phyloP scores from a whole-genome alignment of 1,140 invertebrate genomes.

The Chironomus tepperi region DNA sequence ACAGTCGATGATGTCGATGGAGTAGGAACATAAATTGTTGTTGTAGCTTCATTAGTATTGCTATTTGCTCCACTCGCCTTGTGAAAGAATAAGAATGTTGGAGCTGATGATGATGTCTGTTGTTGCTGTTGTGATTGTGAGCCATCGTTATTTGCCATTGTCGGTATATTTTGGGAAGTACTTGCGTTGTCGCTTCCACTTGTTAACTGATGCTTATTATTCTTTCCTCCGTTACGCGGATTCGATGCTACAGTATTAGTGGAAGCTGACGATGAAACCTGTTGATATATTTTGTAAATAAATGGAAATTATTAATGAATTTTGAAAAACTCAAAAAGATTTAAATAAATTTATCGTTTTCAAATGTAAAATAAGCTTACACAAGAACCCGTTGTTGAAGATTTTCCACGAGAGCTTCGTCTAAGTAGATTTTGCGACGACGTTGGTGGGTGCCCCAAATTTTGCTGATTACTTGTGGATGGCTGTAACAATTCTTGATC shows the following conservation, averaged over 20 bases:
- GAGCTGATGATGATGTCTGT: conserved; percentile 19
- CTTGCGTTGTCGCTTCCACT: neutral
- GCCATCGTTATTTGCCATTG: neutral
- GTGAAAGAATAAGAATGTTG: conserved; percentile 13
- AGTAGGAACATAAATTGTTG: neutral
- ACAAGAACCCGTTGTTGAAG: conserved; percentile 38
- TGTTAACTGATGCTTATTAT: neutral
- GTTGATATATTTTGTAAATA: neutral
- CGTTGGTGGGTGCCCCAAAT: conserved; percentile 32
- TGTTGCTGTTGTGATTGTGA: conserved; percentile 25
- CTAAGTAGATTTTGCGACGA: conserved; percentile 33
- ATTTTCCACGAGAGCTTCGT: conserved; percentile 38
- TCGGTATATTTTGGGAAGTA: neutral
- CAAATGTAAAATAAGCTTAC: conserved; percentile 35
- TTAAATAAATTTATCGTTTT: no score
- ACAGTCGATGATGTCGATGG: neutral
- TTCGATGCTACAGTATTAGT: conserved; percentile 26
- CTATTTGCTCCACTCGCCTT: neutral
- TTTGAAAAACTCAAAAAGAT: neutral
- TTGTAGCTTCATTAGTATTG: neutral
- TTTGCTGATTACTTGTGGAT: conserved; percentile 26
- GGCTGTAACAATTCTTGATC: conserved; percentile 22
- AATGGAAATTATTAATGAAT: neutral
- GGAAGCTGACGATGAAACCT: conserved; percentile 31
- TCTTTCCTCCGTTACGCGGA: conserved; percentile 17